phyloP scores from a whole-genome alignment of 1,140 invertebrate genomes.

The Ctenoplectra terminalis region DNA sequence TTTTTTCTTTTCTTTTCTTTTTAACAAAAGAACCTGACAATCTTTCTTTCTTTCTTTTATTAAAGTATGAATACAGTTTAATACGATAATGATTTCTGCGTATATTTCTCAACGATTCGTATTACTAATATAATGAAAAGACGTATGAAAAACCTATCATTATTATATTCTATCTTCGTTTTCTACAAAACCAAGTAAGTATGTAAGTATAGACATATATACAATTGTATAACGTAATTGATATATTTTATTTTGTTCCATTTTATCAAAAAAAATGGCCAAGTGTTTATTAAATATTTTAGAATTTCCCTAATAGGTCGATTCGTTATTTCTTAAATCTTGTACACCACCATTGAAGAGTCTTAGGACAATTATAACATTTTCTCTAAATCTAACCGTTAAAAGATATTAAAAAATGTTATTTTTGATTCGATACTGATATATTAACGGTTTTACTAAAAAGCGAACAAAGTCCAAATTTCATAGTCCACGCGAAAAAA shows the following conservation, averaged over 20 bases:
- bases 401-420: too few relatives aligned
- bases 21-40: slow-evolving; percentile 21
- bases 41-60: slow-evolving; percentile 5
- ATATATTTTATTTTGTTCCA: slow-evolving; percentile 36
- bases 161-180: slow-evolving; percentile 10
- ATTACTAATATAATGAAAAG: not conserved
- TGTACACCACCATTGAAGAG: too few relatives aligned
- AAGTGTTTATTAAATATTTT: not conserved
- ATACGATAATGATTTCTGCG: slow-evolving; percentile 1
- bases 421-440: too few relatives aligned
- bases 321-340: not conserved
- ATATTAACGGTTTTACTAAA: too few relatives aligned
- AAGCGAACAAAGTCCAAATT: too few relatives aligned
- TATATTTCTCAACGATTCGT: slow-evolving; percentile 1
- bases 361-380: too few relatives aligned
- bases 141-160: slow-evolving; percentile 20
- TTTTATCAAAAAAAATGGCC: not conserved
- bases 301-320: not conserved
- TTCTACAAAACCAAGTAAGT: slow-evolving; percentile 34
- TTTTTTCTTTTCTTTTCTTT: not conserved
- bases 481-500: too few relatives aligned
- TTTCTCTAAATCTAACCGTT: too few relatives aligned
- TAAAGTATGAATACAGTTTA: slow-evolving; percentile 20
- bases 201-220: slow-evolving; percentile 61
- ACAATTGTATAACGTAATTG: slow-evolving; percentile 47